Percentiles rank a stretch among this genome's conserved stretches.
These are phyloP conservation scores for Rhynchomys soricoides DNA, from an alignment of 2,113 vertebrate genomes.

Conservation along the genomic window DNA sequence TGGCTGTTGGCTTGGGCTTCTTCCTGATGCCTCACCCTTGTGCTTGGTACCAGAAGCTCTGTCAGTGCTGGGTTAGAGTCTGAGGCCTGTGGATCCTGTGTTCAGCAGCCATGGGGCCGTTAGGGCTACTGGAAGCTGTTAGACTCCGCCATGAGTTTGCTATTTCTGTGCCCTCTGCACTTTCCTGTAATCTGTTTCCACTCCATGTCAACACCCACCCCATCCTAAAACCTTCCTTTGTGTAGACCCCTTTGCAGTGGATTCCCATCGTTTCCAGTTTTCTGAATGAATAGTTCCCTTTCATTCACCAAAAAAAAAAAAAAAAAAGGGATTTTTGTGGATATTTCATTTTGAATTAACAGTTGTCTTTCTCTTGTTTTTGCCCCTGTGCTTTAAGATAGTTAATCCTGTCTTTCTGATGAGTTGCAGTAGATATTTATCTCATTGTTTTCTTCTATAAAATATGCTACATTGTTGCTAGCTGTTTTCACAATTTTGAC, in stretches of 20 bases:
- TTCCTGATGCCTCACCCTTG: not conserved
- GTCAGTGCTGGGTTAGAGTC: not conserved
- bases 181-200: not conserved
- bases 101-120: not conserved
- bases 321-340: not conserved
- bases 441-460: not conserved
- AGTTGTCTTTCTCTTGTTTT: not conserved
- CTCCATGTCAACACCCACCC: not conserved
- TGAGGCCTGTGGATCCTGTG: not conserved
- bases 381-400: not conserved
- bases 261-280: not conserved
- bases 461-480: not conserved
- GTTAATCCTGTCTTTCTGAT: not conserved
- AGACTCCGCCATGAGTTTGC: not conserved
- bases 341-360: conserved; percentile 14
- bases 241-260: not conserved
- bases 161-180: not conserved
- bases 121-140: not conserved
- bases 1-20: not conserved
- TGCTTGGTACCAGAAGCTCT: not conserved
- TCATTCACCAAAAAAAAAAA: not conserved
- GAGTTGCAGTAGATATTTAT: not conserved
- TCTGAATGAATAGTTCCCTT: not conserved
- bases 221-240: not conserved
- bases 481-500: not conserved